These are phyloP conservation scores for Fissipunctia ypsillon DNA, from an alignment of 2,888 invertebrate species.

Conservation along the genomic window DNA sequence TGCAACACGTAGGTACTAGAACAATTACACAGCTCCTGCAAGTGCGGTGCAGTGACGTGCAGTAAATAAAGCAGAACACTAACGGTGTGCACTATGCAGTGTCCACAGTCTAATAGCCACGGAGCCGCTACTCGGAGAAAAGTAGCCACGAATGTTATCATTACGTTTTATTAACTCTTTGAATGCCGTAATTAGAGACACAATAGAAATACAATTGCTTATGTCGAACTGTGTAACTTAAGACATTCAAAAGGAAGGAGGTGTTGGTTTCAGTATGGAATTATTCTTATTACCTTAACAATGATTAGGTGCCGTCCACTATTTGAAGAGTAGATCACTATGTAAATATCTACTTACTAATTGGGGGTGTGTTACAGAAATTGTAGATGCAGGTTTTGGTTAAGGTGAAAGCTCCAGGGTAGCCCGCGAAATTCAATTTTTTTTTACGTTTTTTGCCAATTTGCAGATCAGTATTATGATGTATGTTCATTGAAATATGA, in stretches of 20 bases:
- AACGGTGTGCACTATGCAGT: constrained; percentile 82
- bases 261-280: constrained; percentile 8
- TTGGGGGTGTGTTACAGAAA: constrained; percentile 1
- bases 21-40: constrained; percentile 26
- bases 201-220: no score
- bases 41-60: constrained; percentile 59
- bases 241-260: no score
- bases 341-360: constrained; percentile 6
- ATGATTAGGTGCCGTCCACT: no score
- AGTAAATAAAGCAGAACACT: constrained; percentile 83
- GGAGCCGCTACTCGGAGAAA: constrained; percentile 75
- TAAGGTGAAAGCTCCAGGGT: no score
- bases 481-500: no score
- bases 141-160: constrained; percentile 63
- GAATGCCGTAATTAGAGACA: no score
- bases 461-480: no score
- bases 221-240: no score
- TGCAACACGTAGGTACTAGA: not conserved
- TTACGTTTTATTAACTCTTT: no score
- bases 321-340: not conserved
- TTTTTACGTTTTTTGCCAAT: no score
- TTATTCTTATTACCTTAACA: constrained; percentile 18
- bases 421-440: no score
- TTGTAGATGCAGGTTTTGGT: not conserved
- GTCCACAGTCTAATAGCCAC: constrained; percentile 78